These are phyloP conservation scores for Caenorhabditis brenneri DNA, from an alignment of 1,140 invertebrate genomes.

Conservation along the genomic window DNA sequence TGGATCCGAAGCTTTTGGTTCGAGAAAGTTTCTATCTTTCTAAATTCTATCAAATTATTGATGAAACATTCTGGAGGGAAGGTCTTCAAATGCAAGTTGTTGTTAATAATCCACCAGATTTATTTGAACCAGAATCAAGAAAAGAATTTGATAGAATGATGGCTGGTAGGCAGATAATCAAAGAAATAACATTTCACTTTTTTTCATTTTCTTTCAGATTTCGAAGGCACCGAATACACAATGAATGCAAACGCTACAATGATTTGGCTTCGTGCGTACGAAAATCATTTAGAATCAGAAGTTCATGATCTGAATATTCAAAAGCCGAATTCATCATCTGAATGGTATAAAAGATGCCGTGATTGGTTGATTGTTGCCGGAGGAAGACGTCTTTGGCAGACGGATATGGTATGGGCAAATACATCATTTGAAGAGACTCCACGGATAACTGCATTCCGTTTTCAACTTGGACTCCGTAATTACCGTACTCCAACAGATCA, in stretches of 20 bases:
- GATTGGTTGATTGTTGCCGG: slow-evolving; percentile 70
- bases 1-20: slow-evolving; percentile 62
- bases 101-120: slow-evolving; percentile 70
- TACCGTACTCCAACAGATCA: slow-evolving; percentile 70
- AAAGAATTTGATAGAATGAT: slow-evolving; percentile 60
- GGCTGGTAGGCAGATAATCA: neutral
- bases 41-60: slow-evolving; percentile 69
- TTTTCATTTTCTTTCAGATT: slow-evolving; percentile 44
- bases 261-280: slow-evolving; percentile 69
- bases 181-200: neutral
- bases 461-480: slow-evolving; percentile 68
- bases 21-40: slow-evolving; percentile 65
- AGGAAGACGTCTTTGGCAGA: slow-evolving; percentile 67
- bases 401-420: slow-evolving; percentile 67
- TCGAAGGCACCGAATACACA: slow-evolving; percentile 67
- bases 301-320: slow-evolving; percentile 53
- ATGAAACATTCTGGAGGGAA: slow-evolving; percentile 74
- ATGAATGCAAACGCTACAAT: slow-evolving; percentile 70
- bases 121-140: slow-evolving; percentile 57
- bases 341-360: slow-evolving; percentile 64
- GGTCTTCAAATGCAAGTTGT: slow-evolving; percentile 71
- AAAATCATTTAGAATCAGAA: slow-evolving; percentile 63
- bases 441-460: slow-evolving; percentile 64
- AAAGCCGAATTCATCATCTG: slow-evolving; percentile 58
- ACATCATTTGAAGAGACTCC: slow-evolving; percentile 49